These are phyloP conservation scores for Cromileptes altivelis DNA, from an alignment of 2,113 vertebrate genomes.

Conservation along the genomic window DNA sequence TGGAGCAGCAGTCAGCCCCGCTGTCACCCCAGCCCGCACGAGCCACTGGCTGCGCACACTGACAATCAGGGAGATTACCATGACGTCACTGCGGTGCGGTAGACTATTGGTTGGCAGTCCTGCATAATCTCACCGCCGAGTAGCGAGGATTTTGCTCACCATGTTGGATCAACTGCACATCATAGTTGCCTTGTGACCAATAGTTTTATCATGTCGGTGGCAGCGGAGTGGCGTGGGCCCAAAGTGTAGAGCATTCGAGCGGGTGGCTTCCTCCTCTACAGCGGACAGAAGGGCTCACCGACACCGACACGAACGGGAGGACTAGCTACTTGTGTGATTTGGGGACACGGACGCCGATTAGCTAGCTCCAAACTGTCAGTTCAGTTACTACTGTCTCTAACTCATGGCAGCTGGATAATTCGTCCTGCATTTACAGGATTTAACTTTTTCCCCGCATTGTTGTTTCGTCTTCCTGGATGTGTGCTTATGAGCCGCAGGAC, in stretches of 20 bases:
- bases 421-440: slow-evolving; percentile 51
- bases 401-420: slow-evolving; percentile 64
- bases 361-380: slow-evolving; percentile 48
- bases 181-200: slow-evolving; percentile 12
- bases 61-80: slow-evolving; percentile 68
- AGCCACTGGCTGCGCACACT: slow-evolving; percentile 52
- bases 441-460: slow-evolving; percentile 55
- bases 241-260: slow-evolving; percentile 31
- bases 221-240: slow-evolving; percentile 36
- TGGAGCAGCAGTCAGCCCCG: neutral
- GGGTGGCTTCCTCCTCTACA: slow-evolving; percentile 13
- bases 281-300: slow-evolving; percentile 30
- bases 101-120: slow-evolving; percentile 69
- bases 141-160: slow-evolving; percentile 67
- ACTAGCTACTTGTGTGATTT: slow-evolving; percentile 54
- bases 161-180: slow-evolving; percentile 73
- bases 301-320: neutral
- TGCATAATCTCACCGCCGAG: slow-evolving; percentile 61
- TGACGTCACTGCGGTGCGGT: slow-evolving; percentile 55
- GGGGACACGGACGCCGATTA: slow-evolving; percentile 48
- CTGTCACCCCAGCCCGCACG: neutral
- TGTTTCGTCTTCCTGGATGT: slow-evolving; percentile 35
- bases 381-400: slow-evolving; percentile 43
- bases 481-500: slow-evolving; percentile 11
- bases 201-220: slow-evolving; percentile 56